Evolutionary conservation across 2,797 vertebrate species (phyloP).

Genomic region (Spatula versicolor): DNA sequence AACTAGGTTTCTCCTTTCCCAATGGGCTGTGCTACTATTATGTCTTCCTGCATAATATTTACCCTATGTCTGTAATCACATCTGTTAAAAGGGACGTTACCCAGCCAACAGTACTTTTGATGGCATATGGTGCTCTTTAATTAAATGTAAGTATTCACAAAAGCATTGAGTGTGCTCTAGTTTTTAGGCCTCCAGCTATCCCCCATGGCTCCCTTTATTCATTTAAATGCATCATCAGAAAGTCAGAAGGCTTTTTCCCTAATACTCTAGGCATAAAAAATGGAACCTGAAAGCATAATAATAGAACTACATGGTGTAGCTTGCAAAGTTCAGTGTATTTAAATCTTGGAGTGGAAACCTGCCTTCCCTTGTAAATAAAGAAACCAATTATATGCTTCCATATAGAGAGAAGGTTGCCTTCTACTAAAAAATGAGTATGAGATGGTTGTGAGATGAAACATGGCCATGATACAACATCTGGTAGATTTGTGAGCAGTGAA

Average conservation of each 20-base stretch:
- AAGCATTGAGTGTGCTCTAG: not conserved
- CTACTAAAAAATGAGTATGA: not conserved
- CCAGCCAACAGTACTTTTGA: not conserved
- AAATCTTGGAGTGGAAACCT: not conserved
- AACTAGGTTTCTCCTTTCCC: not conserved
- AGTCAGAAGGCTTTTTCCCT: not conserved
- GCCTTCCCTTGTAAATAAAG: not conserved
- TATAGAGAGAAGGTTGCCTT: not conserved
- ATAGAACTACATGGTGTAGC: not conserved
- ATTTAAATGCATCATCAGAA: not conserved
- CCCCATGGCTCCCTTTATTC: not conserved
- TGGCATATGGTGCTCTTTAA: constrained; percentile 39
- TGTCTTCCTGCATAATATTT: constrained; percentile 1
- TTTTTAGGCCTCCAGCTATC: not conserved
- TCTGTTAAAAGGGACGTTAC: not conserved
- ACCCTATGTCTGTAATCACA: constrained; percentile 24
- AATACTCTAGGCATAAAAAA: not conserved
- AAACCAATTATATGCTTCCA: not conserved
- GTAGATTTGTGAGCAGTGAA: not conserved
- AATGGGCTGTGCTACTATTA: not conserved
- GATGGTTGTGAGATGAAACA: not conserved
- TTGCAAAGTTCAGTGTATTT: not conserved
- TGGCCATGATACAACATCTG: not conserved
- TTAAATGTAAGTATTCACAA: constrained; percentile 10
- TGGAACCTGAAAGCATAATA: not conserved